Percentiles rank a stretch among this genome's conserved stretches.
Evolutionary conservation across 2,888 invertebrate genomes (phyloP).

Genomic region (Epinotia demarniana): DNA sequence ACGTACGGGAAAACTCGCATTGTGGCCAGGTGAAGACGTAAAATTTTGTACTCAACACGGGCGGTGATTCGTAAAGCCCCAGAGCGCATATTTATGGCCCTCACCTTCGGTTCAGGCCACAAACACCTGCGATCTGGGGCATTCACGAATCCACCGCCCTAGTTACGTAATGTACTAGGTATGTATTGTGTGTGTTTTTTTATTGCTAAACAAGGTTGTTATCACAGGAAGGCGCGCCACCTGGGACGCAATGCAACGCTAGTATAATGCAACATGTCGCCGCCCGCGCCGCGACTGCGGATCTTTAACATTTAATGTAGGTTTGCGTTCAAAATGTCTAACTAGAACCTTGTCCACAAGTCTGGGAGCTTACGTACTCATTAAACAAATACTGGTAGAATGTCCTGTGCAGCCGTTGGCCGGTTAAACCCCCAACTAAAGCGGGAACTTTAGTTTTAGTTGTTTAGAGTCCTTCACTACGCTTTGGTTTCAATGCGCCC

Average conservation of each 20-base stretch:
- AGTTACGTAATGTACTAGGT: too few species aligned
- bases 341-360: not conserved
- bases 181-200: too few species aligned
- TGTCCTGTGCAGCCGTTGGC: too few species aligned
- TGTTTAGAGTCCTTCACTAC: not conserved
- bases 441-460: not conserved
- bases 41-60: too few species aligned
- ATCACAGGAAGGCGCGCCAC: slow-evolving; percentile 52
- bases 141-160: too few species aligned
- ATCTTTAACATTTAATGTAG: slow-evolving; percentile 3
- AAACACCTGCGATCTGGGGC: too few species aligned
- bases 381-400: too few species aligned
- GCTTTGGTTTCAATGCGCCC: not conserved
- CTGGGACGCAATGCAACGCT: slow-evolving; percentile 18
- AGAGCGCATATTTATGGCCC: too few species aligned
- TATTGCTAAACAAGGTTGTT: not conserved
- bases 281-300: not conserved
- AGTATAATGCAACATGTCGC: not conserved
- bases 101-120: too few species aligned
- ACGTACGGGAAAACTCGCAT: too few species aligned
- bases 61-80: too few species aligned
- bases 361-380: not conserved
- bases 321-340: slow-evolving; percentile 3
- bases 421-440: not conserved
- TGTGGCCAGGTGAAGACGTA: too few species aligned